Conservation (phyloP, 2,888 invertebrate species). For the Aphodius granarius region DNA sequence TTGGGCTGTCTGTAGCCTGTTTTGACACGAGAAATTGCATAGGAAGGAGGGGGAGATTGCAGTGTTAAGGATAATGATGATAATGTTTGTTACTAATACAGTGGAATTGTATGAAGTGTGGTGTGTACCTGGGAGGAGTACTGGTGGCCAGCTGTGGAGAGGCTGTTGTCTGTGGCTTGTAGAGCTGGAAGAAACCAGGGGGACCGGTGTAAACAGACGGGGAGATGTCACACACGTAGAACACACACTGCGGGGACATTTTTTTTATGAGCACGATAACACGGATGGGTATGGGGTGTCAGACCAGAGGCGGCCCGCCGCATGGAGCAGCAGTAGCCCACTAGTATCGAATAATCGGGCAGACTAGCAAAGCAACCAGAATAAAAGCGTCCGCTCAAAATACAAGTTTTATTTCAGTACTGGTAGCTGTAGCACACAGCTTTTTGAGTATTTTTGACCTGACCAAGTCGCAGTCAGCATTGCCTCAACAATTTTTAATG, state of each 20-base stretch:
- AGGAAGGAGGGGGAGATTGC: too few species aligned
- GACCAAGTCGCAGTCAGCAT: constrained; percentile 55
- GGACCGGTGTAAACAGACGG: background rate
- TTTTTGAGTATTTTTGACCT: constrained; percentile 59
- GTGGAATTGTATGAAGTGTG: too few species aligned
- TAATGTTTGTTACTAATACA: too few species aligned
- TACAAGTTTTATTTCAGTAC: constrained; percentile 58
- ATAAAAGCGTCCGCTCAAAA: constrained; percentile 56
- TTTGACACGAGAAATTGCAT: too few species aligned
- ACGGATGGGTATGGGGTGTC: constrained; percentile 12
- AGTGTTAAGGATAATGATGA: too few species aligned
- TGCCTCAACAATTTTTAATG: constrained; percentile 56
- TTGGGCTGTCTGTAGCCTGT: too few species aligned
- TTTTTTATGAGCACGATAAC: constrained; percentile 15
- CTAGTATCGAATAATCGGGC: constrained; percentile 44
- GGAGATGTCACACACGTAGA: constrained; percentile 25
- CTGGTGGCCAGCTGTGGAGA: background rate
- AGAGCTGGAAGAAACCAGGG: background rate
- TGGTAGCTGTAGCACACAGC: constrained; percentile 54
- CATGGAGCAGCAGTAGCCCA: constrained; percentile 44
- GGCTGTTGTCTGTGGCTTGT: background rate
- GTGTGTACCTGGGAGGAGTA: too few species aligned
- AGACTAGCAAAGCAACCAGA: constrained; percentile 50
- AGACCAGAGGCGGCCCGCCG: constrained; percentile 41
- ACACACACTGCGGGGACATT: constrained; percentile 26